phyloP scores from a whole-genome alignment of 2,113 vertebrate genomes.

The Pterocles orientalis region DNA sequence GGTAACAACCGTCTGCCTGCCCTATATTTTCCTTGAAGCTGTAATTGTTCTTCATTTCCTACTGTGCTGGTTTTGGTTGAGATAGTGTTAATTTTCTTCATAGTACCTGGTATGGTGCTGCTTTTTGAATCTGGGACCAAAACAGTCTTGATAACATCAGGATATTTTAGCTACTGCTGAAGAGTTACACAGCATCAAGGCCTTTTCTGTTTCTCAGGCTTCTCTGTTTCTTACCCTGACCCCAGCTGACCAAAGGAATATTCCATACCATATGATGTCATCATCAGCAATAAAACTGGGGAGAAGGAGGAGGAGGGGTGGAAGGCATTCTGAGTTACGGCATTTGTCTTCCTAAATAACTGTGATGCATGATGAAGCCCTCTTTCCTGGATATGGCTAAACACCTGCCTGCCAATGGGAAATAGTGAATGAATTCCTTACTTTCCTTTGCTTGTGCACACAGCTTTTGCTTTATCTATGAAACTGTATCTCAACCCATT shows the following conservation, averaged over 20 bases:
- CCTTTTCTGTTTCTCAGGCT: not conserved
- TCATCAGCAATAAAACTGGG: not conserved
- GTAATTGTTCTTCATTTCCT: not conserved
- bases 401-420: not conserved
- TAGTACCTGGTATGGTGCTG: not conserved
- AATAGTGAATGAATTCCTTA: not conserved
- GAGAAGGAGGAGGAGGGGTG: not conserved
- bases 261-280: not conserved
- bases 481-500: not conserved
- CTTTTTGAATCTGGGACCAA: not conserved
- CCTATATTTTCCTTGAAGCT: not conserved
- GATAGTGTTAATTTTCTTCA: not conserved
- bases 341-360: not conserved
- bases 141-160: not conserved
- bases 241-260: not conserved
- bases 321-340: not conserved
- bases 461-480: not conserved
- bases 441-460: not conserved
- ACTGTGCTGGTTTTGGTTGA: not conserved
- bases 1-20: not conserved
- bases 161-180: not conserved
- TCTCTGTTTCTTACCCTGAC: not conserved
- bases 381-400: not conserved
- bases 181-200: not conserved
- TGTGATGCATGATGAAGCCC: not conserved